Percentiles rank a stretch among this genome's conserved stretches.
Conservation (phyloP, 2,888 invertebrate species). For the Dryobotodes eremita region DNA sequence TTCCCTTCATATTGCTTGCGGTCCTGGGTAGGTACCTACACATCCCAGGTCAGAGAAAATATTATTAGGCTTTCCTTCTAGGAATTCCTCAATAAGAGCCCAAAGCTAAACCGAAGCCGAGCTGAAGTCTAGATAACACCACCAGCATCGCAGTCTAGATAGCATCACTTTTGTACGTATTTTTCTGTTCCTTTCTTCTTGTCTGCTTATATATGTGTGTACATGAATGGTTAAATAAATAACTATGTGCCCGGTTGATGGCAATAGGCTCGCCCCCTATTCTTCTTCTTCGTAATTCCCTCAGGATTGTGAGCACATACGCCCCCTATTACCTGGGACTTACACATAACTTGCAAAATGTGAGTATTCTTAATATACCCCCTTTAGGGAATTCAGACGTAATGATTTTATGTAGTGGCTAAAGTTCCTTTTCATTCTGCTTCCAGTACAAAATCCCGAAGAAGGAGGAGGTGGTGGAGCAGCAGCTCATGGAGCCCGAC, state of each 20-base stretch:
- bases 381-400: too few species aligned
- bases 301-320: background rate
- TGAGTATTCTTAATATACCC: background rate
- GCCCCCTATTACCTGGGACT: background rate
- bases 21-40: background rate
- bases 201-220: too few species aligned
- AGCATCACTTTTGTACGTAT: too few species aligned
- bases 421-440: slow-evolving; percentile 19
- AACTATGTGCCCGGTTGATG: too few species aligned
- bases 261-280: background rate
- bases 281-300: background rate
- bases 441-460: slow-evolving; percentile 99
- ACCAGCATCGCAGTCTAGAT: too few species aligned
- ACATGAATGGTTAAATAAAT: too few species aligned
- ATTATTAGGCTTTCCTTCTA: background rate
- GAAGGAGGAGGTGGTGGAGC: slow-evolving; percentile 97
- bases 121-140: too few species aligned
- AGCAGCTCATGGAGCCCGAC: slow-evolving; percentile 95
- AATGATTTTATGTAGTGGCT: background rate
- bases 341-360: background rate
- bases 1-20: background rate
- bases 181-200: too few species aligned
- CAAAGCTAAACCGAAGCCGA: background rate
- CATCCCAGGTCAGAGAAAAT: background rate
- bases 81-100: background rate